A percentile compares a stretch with the other conserved stretches of the same genome.
These are phyloP conservation scores for Pissodes strobi DNA, from an alignment of 1,140 invertebrate genomes.

Conservation along the genomic window DNA sequence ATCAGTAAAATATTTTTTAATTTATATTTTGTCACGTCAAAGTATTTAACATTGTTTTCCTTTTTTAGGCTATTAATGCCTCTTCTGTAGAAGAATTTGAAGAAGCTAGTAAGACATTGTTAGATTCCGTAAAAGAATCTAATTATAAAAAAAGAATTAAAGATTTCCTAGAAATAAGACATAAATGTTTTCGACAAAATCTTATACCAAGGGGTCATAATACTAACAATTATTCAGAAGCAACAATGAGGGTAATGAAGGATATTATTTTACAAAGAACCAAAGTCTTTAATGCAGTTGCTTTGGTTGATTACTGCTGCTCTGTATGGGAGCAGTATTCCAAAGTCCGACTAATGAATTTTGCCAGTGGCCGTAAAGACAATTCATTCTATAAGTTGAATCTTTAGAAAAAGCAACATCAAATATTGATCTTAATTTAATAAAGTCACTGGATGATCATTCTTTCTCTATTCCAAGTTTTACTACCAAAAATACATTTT, in stretches of 20 bases:
- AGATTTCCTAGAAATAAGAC: not conserved
- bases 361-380: not conserved
- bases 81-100: too few relatives aligned
- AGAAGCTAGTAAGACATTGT: too few relatives aligned
- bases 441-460: not conserved
- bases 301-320: not conserved
- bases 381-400: not conserved
- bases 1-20: too few relatives aligned
- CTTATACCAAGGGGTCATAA: not conserved
- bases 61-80: too few relatives aligned
- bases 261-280: not conserved
- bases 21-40: too few relatives aligned
- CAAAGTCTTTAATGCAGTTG: not conserved
- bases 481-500: not conserved
- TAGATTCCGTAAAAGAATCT: too few relatives aligned
- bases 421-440: not conserved
- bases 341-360: not conserved
- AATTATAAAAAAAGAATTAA: conserved; percentile 2
- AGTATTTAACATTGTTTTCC: too few relatives aligned
- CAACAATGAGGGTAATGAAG: not conserved
- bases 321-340: not conserved
- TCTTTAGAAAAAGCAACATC: not conserved
- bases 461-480: not conserved
- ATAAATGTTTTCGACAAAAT: not conserved
- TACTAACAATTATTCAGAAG: too few relatives aligned